Conservation (phyloP, 2,113 vertebrate species). For the Thamnophis sirtalis region DNA sequence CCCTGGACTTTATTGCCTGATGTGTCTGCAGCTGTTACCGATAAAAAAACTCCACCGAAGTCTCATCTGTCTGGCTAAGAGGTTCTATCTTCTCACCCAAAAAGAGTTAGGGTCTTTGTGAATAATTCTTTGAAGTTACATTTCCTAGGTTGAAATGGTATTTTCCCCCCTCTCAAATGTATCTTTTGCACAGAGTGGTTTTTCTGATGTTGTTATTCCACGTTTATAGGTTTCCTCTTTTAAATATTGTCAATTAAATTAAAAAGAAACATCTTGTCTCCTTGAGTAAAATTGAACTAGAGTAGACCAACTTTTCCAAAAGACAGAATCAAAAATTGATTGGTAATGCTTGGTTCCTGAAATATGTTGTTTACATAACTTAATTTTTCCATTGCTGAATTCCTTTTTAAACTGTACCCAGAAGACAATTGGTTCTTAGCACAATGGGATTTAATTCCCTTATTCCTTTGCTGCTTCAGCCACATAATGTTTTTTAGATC, state of each 20-base stretch:
- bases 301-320: not conserved
- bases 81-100: conserved; percentile 34
- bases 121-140: not conserved
- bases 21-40: not conserved
- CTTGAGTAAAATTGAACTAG: not conserved
- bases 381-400: not conserved
- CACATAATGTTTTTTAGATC: not conserved
- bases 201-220: not conserved
- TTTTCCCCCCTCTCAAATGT: not conserved
- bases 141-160: conserved; percentile 14
- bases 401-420: not conserved
- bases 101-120: conserved; percentile 41
- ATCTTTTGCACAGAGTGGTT: not conserved
- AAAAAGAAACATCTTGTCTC: not conserved
- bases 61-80: conserved; percentile 15
- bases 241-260: not conserved
- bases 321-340: not conserved
- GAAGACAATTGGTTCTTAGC: not conserved
- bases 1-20: conserved; percentile 97
- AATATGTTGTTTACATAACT: not conserved
- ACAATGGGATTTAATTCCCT: not conserved
- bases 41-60: not conserved
- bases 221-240: not conserved
- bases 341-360: not conserved
- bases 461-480: not conserved